Evolutionary conservation across 2,888 invertebrate species (phyloP).

Genomic region (Lacanobia wlatinum): DNA sequence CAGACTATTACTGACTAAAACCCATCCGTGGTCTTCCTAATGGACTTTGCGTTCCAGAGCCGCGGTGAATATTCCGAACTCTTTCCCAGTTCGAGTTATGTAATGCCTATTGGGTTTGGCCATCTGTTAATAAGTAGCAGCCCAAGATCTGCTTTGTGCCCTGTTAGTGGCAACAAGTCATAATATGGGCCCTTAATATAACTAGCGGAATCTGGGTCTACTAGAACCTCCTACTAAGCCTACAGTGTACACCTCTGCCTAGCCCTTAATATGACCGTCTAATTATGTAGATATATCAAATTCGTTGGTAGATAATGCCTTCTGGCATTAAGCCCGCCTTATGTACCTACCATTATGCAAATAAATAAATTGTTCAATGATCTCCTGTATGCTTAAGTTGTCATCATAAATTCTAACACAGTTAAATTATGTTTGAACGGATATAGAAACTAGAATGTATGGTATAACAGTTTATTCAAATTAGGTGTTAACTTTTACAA

Average conservation of each 20-base stretch:
- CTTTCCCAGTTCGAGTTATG: no score
- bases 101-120: no score
- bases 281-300: neutral
- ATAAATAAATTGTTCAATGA: neutral
- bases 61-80: no score
- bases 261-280: neutral
- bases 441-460: slow-evolving; percentile 42
- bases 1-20: no score
- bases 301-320: neutral
- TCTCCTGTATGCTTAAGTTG: neutral
- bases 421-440: slow-evolving; percentile 15
- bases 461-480: slow-evolving; percentile 40
- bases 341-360: neutral
- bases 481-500: slow-evolving; percentile 33
- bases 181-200: no score
- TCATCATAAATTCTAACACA: neutral
- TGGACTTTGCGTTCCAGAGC: no score
- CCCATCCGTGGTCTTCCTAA: no score
- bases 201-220: no score
- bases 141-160: no score
- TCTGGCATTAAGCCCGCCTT: neutral
- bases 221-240: no score
- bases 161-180: no score
- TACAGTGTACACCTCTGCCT: neutral
- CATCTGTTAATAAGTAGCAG: no score